Percentiles rank a stretch among this genome's conserved stretches.
These are phyloP conservation scores for Mesitornis unicolor DNA, from an alignment of 2,113 vertebrate genomes.

Conservation along the genomic window DNA sequence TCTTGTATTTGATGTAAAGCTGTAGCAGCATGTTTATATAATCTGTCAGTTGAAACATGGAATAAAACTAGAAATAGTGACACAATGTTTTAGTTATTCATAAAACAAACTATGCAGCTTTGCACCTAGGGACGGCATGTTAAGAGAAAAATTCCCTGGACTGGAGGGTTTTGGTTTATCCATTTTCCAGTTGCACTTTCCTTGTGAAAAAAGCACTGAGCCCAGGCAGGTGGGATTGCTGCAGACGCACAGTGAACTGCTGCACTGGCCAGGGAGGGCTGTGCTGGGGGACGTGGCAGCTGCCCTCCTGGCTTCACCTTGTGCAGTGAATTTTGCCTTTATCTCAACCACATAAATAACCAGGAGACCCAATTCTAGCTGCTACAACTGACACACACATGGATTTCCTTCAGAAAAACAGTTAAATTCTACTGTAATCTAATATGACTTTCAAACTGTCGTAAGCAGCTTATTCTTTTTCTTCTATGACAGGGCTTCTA, in stretches of 20 bases:
- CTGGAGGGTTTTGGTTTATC: not conserved
- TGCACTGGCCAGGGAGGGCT: not conserved
- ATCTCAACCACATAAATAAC: not conserved
- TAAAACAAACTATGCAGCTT: not conserved
- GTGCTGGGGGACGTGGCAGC: not conserved
- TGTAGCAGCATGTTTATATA: not conserved
- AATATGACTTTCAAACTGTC: not conserved
- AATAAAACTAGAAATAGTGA: not conserved
- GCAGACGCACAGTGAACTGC: not conserved
- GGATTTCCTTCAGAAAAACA: not conserved
- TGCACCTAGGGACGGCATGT: not conserved
- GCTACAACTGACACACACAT: not conserved
- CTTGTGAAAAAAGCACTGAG: not conserved
- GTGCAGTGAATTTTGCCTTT: not conserved
- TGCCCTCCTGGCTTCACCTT: not conserved
- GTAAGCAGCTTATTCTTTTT: slow-evolving; percentile 1
- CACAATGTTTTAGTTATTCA: not conserved
- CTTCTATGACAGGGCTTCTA: not conserved
- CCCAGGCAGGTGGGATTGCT: fast-evolving
- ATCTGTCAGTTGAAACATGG: not conserved
- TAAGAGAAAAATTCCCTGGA: not conserved
- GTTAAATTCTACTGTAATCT: not conserved
- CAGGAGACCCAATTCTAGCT: not conserved
- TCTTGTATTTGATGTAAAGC: not conserved
- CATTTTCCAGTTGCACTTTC: not conserved